Evolutionary conservation across 2,797 vertebrate species (phyloP).

Genomic region (Spinibarbus caldwelli): DNA sequence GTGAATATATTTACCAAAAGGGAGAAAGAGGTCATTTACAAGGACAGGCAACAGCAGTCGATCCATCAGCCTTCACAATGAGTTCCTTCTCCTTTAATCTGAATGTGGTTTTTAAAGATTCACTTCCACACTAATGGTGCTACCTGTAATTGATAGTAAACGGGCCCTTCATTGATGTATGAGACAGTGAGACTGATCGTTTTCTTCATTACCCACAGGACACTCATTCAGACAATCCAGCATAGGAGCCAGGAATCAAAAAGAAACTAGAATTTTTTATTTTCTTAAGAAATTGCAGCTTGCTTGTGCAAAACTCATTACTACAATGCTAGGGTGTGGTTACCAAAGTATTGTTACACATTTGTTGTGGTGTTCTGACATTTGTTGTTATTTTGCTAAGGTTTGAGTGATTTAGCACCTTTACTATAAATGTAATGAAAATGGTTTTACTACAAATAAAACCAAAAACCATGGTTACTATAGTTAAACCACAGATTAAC

Average conservation of each 20-base stretch:
- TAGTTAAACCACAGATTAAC: background rate
- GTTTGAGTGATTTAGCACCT: background rate
- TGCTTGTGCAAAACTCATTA: background rate
- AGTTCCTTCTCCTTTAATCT: background rate
- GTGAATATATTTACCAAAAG: background rate
- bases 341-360: background rate
- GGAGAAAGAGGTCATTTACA: background rate
- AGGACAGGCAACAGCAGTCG: background rate
- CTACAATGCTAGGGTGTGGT: background rate
- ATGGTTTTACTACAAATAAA: background rate
- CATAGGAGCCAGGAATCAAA: background rate
- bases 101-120: no score
- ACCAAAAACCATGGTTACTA: background rate
- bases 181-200: background rate
- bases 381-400: background rate
- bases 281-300: background rate
- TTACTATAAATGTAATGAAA: background rate
- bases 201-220: conserved; percentile 20
- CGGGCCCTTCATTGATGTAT: background rate
- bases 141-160: background rate
- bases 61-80: background rate
- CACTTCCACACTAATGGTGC: background rate
- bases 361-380: background rate
- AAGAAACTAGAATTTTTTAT: background rate
- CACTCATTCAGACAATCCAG: background rate